These are phyloP conservation scores for Melipona bicolor DNA, from an alignment of 2,888 invertebrate species.

Conservation along the genomic window DNA sequence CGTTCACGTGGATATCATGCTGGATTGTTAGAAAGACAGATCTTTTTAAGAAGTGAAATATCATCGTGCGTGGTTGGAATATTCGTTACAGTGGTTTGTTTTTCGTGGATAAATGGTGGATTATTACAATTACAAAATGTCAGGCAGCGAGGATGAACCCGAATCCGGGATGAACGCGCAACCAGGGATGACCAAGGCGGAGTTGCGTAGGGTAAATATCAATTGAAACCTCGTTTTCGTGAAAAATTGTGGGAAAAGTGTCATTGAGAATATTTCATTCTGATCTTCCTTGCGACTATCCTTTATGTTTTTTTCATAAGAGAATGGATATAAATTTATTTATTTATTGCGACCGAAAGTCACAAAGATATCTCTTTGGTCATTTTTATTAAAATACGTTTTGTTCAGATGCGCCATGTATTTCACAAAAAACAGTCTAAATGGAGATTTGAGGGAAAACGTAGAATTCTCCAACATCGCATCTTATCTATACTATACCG, in stretches of 20 bases:
- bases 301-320: too few relatives aligned
- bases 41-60: not conserved
- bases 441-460: not conserved
- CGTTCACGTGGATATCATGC: not conserved
- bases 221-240: not conserved
- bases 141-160: constrained; percentile 82
- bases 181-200: constrained; percentile 88
- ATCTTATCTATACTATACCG: not conserved
- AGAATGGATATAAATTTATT: not conserved
- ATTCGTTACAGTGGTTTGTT: not conserved
- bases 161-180: constrained; percentile 85
- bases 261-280: not conserved
- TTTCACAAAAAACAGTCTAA: not conserved
- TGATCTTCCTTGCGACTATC: too few relatives aligned
- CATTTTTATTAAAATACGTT: not conserved
- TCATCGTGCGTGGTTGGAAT: not conserved
- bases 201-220: constrained; percentile 88
- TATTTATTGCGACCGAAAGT: not conserved
- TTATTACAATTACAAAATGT: constrained; percentile 82
- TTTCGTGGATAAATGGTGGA: constrained; percentile 79
- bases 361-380: not conserved
- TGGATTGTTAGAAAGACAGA: not conserved
- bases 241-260: not conserved
- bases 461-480: too few relatives aligned
- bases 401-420: not conserved